Percentiles rank a stretch among this genome's conserved stretches.
phyloP scores from a whole-genome alignment of 2,113 vertebrate genomes.

The Cygnus atratus region DNA sequence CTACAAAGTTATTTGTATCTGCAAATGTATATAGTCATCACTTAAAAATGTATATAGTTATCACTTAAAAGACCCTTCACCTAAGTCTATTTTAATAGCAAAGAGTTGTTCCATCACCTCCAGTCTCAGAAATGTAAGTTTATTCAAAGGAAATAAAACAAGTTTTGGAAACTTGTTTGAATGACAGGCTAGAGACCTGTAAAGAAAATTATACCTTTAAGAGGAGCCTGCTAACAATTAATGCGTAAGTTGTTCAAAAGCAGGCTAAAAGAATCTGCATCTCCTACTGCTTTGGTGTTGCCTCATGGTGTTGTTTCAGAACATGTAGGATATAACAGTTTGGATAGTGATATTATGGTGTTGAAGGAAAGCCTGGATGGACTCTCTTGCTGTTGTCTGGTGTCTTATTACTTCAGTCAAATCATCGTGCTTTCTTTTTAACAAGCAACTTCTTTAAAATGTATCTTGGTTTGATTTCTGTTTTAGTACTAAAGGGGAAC shows the following conservation, averaged over 20 bases:
- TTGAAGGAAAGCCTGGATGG: slow-evolving; percentile 87
- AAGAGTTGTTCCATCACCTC: slow-evolving; percentile 20
- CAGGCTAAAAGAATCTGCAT: slow-evolving; percentile 12
- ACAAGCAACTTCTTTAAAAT: slow-evolving; percentile 75
- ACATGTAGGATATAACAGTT: slow-evolving; percentile 12
- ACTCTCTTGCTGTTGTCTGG: slow-evolving; percentile 77
- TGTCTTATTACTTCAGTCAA: slow-evolving; percentile 77
- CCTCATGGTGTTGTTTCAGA: slow-evolving; percentile 5
- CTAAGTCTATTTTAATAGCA: slow-evolving; percentile 45
- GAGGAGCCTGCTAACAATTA: slow-evolving; percentile 22
- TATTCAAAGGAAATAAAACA: slow-evolving; percentile 11
- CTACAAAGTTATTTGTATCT: neutral
- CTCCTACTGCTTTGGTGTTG: neutral
- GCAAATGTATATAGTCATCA: slow-evolving; percentile 9
- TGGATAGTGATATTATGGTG: slow-evolving; percentile 57
- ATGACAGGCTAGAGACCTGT: neutral
- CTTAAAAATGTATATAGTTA: slow-evolving; percentile 4
- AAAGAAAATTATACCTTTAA: neutral
- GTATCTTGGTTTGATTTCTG: slow-evolving; percentile 76
- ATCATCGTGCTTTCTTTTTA: slow-evolving; percentile 79
- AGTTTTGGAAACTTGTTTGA: slow-evolving; percentile 30
- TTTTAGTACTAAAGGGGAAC: slow-evolving; percentile 84
- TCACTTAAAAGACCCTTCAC: neutral
- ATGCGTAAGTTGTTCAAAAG: neutral
- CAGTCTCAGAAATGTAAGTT: slow-evolving; percentile 42